A percentile compares a stretch with the other conserved stretches of the same genome.
Evolutionary conservation across 2,888 invertebrate genomes (phyloP).

Genomic region (Rhamnusium bicolor): DNA sequence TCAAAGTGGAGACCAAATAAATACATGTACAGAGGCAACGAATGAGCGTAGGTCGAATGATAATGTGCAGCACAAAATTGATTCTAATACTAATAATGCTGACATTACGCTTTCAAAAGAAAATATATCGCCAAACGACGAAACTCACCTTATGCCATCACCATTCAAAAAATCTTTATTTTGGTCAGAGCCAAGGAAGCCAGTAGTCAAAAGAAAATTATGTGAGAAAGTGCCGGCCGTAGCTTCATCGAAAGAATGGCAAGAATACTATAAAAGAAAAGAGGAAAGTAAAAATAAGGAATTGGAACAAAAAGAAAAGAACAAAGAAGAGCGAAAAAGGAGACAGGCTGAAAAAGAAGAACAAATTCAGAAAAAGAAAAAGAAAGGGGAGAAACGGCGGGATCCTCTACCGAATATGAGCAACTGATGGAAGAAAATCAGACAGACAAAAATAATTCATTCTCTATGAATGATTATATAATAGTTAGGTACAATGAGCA

Average conservation of each 20-base stretch:
- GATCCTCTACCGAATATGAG: constrained; percentile 3
- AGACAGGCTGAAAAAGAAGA: constrained; percentile 29
- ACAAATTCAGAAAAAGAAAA: constrained; percentile 23
- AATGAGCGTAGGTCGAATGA: not conserved
- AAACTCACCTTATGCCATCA: constrained; percentile 36
- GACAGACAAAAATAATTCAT: not conserved
- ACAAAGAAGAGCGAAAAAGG: constrained; percentile 7
- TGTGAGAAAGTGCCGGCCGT: constrained; percentile 25
- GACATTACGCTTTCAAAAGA: not conserved
- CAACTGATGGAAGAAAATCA: no score
- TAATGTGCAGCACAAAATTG: not conserved
- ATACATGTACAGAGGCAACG: not conserved
- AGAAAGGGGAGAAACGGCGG: constrained; percentile 9
- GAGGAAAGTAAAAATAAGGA: constrained; percentile 10
- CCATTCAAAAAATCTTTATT: constrained; percentile 38
- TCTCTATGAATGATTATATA: constrained; percentile 37
- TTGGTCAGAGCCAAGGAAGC: constrained; percentile 31
- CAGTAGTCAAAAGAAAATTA: constrained; percentile 8
- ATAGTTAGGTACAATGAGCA: constrained; percentile 41
- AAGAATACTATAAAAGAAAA: constrained; percentile 33
- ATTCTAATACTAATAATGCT: not conserved
- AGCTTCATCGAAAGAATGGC: constrained; percentile 35
- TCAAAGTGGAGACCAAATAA: not conserved
- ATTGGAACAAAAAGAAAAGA: constrained; percentile 17
- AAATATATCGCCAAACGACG: constrained; percentile 23